Percentiles rank a stretch among this genome's conserved stretches.
Conservation (phyloP, 2,797 vertebrate genomes). For the Taenioides sp. region DNA sequence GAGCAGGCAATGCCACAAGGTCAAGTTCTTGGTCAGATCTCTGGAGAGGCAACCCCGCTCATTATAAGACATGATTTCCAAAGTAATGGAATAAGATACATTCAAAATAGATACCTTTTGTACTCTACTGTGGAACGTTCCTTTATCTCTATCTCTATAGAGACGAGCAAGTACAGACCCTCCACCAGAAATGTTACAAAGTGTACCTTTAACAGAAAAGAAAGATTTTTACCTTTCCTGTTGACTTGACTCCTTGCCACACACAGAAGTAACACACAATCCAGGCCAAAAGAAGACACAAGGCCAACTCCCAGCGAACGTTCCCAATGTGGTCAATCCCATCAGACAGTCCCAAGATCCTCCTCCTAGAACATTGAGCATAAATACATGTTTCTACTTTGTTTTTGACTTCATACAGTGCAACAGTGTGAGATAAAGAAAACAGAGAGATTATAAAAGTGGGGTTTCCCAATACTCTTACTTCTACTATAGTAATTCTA, state of each 20-base stretch:
- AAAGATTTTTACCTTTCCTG: slow-evolving; percentile 84
- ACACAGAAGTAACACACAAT: slow-evolving; percentile 93
- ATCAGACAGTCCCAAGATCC: slow-evolving; percentile 87
- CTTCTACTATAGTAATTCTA: too few relatives aligned
- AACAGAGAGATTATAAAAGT: neutral
- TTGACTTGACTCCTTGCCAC: slow-evolving; percentile 94
- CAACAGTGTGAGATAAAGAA: neutral
- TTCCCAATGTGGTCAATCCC: slow-evolving; percentile 90
- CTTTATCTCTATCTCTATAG: too few relatives aligned
- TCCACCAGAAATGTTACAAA: too few relatives aligned
- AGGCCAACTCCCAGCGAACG: slow-evolving; percentile 89
- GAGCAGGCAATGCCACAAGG: too few relatives aligned
- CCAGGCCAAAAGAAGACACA: slow-evolving; percentile 92
- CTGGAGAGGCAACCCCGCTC: too few relatives aligned
- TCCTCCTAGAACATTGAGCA: slow-evolving; percentile 74
- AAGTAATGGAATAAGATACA: too few relatives aligned
- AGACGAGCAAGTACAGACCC: too few relatives aligned
- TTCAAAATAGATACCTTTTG: too few relatives aligned
- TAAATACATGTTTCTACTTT: neutral
- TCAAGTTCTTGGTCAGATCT: too few relatives aligned
- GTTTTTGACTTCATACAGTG: neutral
- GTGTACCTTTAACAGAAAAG: neutral
- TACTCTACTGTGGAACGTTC: too few relatives aligned
- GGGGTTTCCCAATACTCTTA: too few relatives aligned
- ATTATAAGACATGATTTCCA: too few relatives aligned